Conservation (phyloP, 2,888 invertebrate genomes). For the Adela reaumurella region DNA sequence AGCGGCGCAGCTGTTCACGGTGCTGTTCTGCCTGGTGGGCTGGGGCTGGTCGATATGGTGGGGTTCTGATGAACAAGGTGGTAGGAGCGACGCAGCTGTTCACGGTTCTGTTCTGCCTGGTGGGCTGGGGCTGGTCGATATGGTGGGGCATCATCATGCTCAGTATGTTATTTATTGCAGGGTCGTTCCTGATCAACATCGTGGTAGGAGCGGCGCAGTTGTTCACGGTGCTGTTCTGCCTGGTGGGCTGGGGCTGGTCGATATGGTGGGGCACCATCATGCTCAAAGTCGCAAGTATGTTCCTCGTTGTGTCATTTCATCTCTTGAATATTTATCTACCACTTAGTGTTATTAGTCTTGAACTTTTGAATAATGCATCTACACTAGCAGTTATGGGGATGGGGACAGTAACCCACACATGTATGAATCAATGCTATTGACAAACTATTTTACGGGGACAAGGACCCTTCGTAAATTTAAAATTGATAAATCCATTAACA, state of each 20-base stretch:
- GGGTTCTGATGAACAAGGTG: conserved; percentile 79
- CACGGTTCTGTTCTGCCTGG: conserved; percentile 90
- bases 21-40: conserved; percentile 89
- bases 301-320: no score
- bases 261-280: conserved; percentile 97
- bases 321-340: no score
- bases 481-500: no score
- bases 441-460: no score
- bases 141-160: conserved; percentile 97
- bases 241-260: conserved; percentile 98
- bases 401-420: no score
- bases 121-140: conserved; percentile 97
- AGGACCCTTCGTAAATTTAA: no score
- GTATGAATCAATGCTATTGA: no score
- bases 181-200: conserved; percentile 78
- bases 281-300: conserved; percentile 85
- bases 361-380: no score
- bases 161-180: no score
- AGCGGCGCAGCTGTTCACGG: conserved; percentile 85
- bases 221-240: conserved; percentile 90
- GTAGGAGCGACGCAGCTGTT: conserved; percentile 88
- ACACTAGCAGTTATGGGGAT: no score
- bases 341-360: no score
- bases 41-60: conserved; percentile 99
- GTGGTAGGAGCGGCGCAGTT: conserved; percentile 85